phyloP scores from a whole-genome alignment of 2,797 vertebrate species.

The Tinamus major region DNA sequence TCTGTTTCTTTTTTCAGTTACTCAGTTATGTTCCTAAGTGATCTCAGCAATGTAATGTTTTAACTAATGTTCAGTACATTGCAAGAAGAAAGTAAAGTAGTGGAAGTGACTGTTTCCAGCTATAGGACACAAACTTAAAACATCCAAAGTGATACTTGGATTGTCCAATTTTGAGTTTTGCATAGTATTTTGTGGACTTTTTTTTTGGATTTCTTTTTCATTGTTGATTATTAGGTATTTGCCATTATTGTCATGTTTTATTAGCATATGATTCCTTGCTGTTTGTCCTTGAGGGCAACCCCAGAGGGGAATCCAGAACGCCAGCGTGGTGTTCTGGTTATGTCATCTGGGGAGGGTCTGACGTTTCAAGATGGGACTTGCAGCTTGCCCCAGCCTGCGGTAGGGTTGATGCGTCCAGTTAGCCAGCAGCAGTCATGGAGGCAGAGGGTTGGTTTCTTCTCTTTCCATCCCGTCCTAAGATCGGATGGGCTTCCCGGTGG shows the following conservation, averaged over 20 bases:
- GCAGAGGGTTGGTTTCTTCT: neutral
- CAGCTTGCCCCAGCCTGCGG: accelerated
- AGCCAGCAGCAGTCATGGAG: neutral
- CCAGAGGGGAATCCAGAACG: neutral
- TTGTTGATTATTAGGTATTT: neutral
- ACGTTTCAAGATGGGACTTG: neutral
- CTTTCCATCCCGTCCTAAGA: neutral
- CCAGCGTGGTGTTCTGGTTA: neutral
- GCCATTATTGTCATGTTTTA: neutral
- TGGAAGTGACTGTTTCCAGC: neutral
- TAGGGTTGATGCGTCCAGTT: neutral
- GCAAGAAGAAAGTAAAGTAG: neutral
- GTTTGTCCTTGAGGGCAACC: neutral
- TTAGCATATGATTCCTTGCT: neutral
- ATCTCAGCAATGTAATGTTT: neutral
- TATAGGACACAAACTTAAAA: neutral
- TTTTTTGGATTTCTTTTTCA: neutral
- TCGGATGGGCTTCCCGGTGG: neutral
- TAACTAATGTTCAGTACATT: neutral
- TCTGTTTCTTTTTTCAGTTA: neutral
- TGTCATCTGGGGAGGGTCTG: neutral
- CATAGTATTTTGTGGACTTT: neutral
- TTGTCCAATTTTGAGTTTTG: neutral
- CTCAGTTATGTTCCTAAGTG: neutral
- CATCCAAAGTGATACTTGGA: neutral